Conservation (phyloP, 2,888 invertebrate species). For the Mycalesis mineus region DNA sequence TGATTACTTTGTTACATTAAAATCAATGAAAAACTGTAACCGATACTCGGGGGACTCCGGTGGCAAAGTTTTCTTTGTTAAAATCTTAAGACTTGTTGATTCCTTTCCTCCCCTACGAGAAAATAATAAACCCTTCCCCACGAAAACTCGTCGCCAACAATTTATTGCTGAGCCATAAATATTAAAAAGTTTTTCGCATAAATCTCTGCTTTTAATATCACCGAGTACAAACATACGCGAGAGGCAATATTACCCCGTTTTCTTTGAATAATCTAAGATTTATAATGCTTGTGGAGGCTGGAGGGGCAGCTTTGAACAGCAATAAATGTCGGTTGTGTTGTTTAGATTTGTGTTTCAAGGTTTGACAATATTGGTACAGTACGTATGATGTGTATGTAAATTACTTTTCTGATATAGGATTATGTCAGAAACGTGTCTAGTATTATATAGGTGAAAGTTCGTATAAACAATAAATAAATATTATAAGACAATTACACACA, state of each 20-base stretch:
- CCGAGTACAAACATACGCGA: conserved; percentile 43
- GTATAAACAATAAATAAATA: too few species aligned
- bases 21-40: conserved; percentile 19
- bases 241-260: conserved; percentile 44
- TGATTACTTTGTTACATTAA: conserved; percentile 20
- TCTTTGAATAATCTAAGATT: conserved; percentile 26
- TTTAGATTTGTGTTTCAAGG: background rate
- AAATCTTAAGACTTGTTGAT: conserved; percentile 60
- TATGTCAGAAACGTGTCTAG: too few species aligned
- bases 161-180: conserved; percentile 74
- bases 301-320: conserved; percentile 5
- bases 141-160: conserved; percentile 61
- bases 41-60: conserved; percentile 17
- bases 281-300: conserved; percentile 19
- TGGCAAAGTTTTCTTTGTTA: conserved; percentile 25
- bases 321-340: background rate
- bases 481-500: too few species aligned
- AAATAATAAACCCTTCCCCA: conserved; percentile 70
- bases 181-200: conserved; percentile 74
- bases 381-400: too few species aligned
- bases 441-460: too few species aligned
- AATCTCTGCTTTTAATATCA: conserved; percentile 73
- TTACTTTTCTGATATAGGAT: too few species aligned
- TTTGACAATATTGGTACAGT: background rate
- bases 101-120: conserved; percentile 55